Conservation (phyloP, 1,140 invertebrate genomes). For the Pseudomyrmex dendroicus region DNA sequence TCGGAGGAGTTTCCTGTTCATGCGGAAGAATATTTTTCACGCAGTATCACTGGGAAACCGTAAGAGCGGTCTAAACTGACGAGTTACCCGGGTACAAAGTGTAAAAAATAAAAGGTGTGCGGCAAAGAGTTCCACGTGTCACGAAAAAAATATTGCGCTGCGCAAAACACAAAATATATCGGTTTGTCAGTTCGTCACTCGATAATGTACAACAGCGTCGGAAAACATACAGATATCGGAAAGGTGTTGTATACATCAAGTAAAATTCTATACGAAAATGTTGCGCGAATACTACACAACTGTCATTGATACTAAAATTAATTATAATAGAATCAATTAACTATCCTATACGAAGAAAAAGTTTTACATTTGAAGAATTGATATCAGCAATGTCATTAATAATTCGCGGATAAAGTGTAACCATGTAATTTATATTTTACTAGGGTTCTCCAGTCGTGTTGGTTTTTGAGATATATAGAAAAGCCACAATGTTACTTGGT, state of each 20-base stretch:
- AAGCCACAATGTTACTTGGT: constrained; percentile 44
- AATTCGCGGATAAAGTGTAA: neutral
- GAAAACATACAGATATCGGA: no score
- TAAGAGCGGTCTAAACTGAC: constrained; percentile 55
- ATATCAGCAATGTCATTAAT: neutral
- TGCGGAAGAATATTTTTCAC: constrained; percentile 57
- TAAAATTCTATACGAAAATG: neutral
- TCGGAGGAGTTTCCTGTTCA: constrained; percentile 46
- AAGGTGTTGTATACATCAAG: no score
- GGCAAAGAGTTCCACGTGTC: constrained; percentile 13
- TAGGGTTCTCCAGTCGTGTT: neutral
- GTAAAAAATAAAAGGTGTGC: constrained; percentile 16
- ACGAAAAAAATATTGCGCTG: constrained; percentile 21
- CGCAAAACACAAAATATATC: constrained; percentile 34
- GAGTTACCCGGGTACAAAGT: constrained; percentile 49
- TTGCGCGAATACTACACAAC: neutral
- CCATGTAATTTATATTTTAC: neutral
- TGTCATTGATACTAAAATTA: constrained; percentile 15
- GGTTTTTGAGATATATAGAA: constrained; percentile 44
- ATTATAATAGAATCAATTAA: neutral
- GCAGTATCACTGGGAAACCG: constrained; percentile 47
- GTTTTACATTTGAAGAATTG: neutral
- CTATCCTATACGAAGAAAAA: neutral
- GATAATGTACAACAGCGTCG: neutral
- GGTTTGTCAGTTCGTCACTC: neutral